Percentiles rank a stretch among this genome's conserved stretches.
Conservation (phyloP, 2,797 vertebrate genomes). For the Petrocephalus sullivani region DNA sequence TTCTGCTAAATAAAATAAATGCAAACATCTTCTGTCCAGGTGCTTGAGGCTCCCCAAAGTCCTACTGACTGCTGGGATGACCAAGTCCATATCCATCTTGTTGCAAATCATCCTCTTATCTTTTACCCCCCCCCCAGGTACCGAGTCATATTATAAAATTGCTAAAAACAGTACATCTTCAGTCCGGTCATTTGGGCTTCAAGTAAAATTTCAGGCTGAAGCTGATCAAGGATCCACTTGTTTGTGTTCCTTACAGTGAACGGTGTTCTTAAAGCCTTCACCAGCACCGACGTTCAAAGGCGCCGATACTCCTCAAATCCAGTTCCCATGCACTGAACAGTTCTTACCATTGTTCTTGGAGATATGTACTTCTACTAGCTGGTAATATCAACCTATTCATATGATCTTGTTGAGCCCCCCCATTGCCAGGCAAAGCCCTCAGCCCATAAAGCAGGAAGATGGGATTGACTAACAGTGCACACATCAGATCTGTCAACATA, state of each 20-base stretch:
- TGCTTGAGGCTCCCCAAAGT: background rate
- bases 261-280: background rate
- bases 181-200: background rate
- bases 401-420: background rate
- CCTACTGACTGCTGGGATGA: background rate
- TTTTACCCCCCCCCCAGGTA: background rate
- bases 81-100: background rate
- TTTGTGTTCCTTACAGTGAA: background rate
- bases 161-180: background rate
- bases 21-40: background rate
- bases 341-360: background rate
- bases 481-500: background rate
- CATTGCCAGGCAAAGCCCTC: constrained; percentile 19
- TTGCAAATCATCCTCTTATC: background rate
- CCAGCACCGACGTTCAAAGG: background rate
- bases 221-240: background rate
- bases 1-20: background rate
- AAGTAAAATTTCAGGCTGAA: background rate
- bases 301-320: background rate
- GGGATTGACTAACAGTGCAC: background rate
- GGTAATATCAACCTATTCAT: background rate
- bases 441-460: background rate
- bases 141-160: background rate
- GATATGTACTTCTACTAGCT: background rate
- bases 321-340: background rate